A percentile compares a stretch with the other conserved stretches of the same genome.
phyloP scores from a whole-genome alignment of 2,888 invertebrate species.

The Steinernema carpocapsae region DNA sequence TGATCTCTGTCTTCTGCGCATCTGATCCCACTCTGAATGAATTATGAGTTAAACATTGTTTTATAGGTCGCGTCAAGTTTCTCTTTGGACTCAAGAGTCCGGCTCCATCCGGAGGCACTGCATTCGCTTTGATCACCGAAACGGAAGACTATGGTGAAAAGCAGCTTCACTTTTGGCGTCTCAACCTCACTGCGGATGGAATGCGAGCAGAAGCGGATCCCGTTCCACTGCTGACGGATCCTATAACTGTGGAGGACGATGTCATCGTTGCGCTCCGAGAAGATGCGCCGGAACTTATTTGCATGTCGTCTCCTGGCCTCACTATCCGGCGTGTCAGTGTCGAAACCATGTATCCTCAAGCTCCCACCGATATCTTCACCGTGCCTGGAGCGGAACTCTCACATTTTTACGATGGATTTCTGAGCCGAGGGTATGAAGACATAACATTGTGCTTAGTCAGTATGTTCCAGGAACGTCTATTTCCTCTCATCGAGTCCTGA shows the following conservation, averaged over 20 bases:
- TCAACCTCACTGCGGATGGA: constrained; percentile 62
- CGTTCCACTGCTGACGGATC: constrained; percentile 54
- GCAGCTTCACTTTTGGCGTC: constrained; percentile 60
- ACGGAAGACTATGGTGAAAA: constrained; percentile 50
- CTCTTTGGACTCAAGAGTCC: constrained; percentile 61
- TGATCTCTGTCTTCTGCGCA: no score
- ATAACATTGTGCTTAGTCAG: constrained; percentile 23
- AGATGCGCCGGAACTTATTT: constrained; percentile 66
- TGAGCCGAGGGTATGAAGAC: constrained; percentile 56
- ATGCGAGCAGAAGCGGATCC: constrained; percentile 54
- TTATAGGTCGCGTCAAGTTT: constrained; percentile 63
- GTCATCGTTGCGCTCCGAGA: constrained; percentile 66
- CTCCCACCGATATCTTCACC: constrained; percentile 55
- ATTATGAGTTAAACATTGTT: background rate
- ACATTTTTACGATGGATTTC: constrained; percentile 67
- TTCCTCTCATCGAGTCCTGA: constrained; percentile 66
- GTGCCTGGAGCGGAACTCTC: constrained; percentile 64
- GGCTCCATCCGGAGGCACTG: constrained; percentile 57
- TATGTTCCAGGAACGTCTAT: constrained; percentile 56
- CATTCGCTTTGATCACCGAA: constrained; percentile 57
- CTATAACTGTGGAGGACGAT: constrained; percentile 55
- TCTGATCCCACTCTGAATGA: no score
- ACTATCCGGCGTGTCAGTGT: constrained; percentile 51
- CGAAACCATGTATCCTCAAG: constrained; percentile 50
- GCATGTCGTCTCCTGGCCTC: constrained; percentile 63